These are phyloP conservation scores for Desmophyllum pertusum DNA, from an alignment of 92 coral and sea anemone genomes.

Conservation along the genomic window DNA sequence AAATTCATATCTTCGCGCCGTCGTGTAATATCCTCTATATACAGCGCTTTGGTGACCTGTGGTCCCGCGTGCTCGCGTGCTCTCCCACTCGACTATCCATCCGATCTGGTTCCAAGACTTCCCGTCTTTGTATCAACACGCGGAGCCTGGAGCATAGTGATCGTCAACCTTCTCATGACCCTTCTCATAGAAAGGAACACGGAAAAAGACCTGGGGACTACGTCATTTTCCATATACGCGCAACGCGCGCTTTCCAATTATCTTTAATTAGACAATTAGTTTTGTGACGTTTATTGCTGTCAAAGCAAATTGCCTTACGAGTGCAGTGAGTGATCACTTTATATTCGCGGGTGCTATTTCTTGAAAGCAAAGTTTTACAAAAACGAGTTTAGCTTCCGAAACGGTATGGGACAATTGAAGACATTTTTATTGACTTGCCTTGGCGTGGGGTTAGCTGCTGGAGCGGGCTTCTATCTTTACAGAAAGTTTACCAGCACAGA, in stretches of 20 bases:
- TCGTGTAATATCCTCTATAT: too few species aligned
- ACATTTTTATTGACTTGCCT: slow-evolving; percentile 7
- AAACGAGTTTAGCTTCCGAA: background rate
- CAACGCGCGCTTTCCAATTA: background rate
- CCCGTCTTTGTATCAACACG: too few species aligned
- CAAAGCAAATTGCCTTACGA: background rate
- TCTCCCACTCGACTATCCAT: too few species aligned
- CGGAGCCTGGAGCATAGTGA: too few species aligned
- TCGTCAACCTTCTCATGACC: too few species aligned
- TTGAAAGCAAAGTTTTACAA: background rate
- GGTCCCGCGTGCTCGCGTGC: too few species aligned
- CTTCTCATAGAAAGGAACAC: too few species aligned
- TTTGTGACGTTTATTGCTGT: slow-evolving; percentile 3
- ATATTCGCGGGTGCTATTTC: background rate
- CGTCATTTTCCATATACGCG: background rate
- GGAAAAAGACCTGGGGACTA: background rate
- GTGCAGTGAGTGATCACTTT: background rate
- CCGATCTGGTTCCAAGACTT: too few species aligned
- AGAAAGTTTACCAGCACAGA: background rate
- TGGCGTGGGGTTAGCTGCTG: slow-evolving; percentile 18
- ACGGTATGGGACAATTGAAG: slow-evolving; percentile 22
- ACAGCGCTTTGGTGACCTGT: too few species aligned
- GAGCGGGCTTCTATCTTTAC: slow-evolving; percentile 32
- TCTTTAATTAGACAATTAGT: background rate
- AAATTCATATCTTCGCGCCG: too few species aligned